These are phyloP conservation scores for Marmota monax DNA, from an alignment of 2,113 vertebrate genomes.

Conservation along the genomic window DNA sequence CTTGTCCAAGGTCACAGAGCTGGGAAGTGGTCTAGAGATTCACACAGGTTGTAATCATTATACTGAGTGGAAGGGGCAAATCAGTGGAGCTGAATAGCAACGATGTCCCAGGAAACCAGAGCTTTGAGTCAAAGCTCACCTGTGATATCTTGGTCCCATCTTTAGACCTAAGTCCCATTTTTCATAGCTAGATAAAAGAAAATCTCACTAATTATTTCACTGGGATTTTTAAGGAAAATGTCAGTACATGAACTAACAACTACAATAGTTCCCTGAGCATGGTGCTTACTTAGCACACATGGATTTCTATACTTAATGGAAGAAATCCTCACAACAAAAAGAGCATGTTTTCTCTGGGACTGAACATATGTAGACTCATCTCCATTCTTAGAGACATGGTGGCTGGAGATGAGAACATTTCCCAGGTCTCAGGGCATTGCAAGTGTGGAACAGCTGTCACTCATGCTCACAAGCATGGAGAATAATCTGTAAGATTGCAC, in stretches of 20 bases:
- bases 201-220: background rate
- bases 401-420: background rate
- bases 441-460: background rate
- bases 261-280: background rate
- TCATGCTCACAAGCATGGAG: background rate
- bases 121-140: background rate
- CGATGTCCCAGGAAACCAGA: accelerated
- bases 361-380: background rate
- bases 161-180: background rate
- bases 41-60: background rate
- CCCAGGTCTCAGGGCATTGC: background rate
- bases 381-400: background rate
- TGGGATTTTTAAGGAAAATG: background rate
- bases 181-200: background rate
- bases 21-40: background rate
- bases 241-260: background rate
- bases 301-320: background rate
- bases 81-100: background rate
- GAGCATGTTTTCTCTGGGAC: background rate
- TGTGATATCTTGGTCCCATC: background rate
- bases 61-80: background rate
- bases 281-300: background rate
- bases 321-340: background rate
- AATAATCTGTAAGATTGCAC: background rate
- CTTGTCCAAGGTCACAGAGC: background rate